Evolutionary conservation across 2,797 vertebrate genomes (phyloP).

Genomic region (Psittacula derbiana): DNA sequence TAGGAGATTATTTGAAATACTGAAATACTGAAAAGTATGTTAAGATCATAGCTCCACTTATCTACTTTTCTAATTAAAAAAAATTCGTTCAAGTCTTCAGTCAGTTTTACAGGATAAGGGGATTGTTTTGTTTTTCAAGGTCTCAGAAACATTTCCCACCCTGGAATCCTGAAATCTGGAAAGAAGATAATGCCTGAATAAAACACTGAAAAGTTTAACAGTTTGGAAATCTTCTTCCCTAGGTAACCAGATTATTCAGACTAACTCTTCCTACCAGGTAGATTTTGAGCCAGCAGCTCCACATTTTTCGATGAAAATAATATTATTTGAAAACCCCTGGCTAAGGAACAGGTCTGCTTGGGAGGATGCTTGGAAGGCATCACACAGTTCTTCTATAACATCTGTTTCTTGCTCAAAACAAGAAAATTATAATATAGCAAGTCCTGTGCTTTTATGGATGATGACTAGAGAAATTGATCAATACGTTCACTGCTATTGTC

Average conservation of each 20-base stretch:
- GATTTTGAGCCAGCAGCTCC: neutral
- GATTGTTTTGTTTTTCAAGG: neutral
- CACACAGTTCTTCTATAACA: neutral
- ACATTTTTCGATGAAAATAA: neutral
- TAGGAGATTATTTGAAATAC: neutral
- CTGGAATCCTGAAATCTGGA: neutral
- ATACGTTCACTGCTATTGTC: neutral
- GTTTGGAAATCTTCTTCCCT: neutral
- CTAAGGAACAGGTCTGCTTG: neutral
- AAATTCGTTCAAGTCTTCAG: neutral
- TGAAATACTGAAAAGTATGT: neutral
- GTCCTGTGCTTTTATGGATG: neutral
- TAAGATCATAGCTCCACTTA: neutral
- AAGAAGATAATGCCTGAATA: neutral
- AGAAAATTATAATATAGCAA: neutral
- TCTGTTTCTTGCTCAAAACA: neutral
- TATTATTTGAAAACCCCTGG: neutral
- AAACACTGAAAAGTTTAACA: neutral
- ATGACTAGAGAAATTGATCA: neutral
- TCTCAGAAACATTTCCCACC: neutral
- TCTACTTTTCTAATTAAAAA: neutral
- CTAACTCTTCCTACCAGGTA: neutral
- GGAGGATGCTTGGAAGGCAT: neutral
- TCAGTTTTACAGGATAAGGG: neutral
- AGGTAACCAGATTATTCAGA: neutral